Percentiles rank a stretch among this genome's conserved stretches.
Evolutionary conservation across 2,797 vertebrate species (phyloP).

Genomic region (Enteromius argenteus): DNA sequence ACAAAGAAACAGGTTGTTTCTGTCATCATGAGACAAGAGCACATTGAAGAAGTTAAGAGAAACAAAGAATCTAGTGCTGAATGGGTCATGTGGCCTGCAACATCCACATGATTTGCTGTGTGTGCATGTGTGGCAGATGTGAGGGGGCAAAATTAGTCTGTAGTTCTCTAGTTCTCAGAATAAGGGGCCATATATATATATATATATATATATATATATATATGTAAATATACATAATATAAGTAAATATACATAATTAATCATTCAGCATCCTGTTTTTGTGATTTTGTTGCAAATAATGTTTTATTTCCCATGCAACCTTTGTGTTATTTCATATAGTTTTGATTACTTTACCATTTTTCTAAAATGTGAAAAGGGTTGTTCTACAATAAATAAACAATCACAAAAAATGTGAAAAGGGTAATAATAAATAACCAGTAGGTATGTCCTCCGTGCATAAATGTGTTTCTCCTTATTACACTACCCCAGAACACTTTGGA

Average conservation of each 20-base stretch:
- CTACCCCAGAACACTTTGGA: neutral
- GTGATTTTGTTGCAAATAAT: neutral
- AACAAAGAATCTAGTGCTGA: slow-evolving; percentile 1
- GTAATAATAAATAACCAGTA: neutral
- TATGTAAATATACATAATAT: neutral
- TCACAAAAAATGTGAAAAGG: neutral
- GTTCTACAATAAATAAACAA: too few relatives aligned
- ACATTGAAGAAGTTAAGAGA: slow-evolving; percentile 10
- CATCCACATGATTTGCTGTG: slow-evolving; percentile 2
- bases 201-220: too few relatives aligned
- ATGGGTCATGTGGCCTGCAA: slow-evolving; percentile 22
- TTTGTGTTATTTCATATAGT: neutral
- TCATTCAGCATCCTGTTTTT: neutral
- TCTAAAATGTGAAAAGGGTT: too few relatives aligned
- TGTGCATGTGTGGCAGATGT: neutral
- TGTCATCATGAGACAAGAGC: neutral
- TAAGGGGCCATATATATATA: neutral
- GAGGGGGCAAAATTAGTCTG: neutral
- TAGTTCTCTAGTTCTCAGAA: neutral
- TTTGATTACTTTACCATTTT: neutral
- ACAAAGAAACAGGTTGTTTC: neutral
- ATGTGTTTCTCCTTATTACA: neutral
- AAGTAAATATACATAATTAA: neutral
- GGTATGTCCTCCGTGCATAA: neutral
- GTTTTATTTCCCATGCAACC: neutral